These are phyloP conservation scores for Eumerus sabulonum DNA, from an alignment of 2,888 invertebrate species.

Conservation along the genomic window DNA sequence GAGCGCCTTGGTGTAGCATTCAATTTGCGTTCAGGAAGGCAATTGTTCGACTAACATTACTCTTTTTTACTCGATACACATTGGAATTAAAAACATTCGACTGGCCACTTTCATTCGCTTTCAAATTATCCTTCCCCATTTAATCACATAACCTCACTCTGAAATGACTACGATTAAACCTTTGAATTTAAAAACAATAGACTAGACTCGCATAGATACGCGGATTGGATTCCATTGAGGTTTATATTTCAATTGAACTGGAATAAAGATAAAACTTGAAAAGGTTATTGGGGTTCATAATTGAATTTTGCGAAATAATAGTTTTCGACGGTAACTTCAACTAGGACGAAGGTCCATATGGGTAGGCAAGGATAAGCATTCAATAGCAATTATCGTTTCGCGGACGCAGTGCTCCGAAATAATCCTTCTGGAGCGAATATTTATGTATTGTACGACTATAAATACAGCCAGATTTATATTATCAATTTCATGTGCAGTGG, in stretches of 20 bases:
- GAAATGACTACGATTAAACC: too few species aligned
- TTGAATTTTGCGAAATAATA: slow-evolving; percentile 51
- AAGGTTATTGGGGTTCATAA: slow-evolving; percentile 53
- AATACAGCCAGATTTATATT: slow-evolving; percentile 21
- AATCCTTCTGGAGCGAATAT: slow-evolving; percentile 27
- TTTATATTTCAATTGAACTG: slow-evolving; percentile 58
- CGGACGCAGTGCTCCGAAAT: slow-evolving; percentile 52
- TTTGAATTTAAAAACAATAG: too few species aligned
- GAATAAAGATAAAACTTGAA: slow-evolving; percentile 62
- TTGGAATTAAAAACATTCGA: too few species aligned
- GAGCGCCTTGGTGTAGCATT: too few species aligned
- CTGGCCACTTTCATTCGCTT: too few species aligned
- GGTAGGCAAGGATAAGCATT: slow-evolving; percentile 26
- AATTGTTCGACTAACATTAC: too few species aligned
- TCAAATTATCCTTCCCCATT: too few species aligned
- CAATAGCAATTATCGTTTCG: slow-evolving; percentile 60
- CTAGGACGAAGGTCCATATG: slow-evolving; percentile 1
- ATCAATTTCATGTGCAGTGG: slow-evolving; percentile 35
- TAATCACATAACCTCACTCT: too few species aligned
- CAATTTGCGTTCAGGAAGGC: too few species aligned
- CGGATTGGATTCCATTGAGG: slow-evolving; percentile 6
- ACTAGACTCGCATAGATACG: too few species aligned
- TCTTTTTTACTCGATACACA: too few species aligned
- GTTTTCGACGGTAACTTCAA: slow-evolving; percentile 10
- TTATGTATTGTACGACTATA: too few species aligned